Conservation (phyloP, 2,797 vertebrate genomes). For the Phalloptychus januarius region DNA sequence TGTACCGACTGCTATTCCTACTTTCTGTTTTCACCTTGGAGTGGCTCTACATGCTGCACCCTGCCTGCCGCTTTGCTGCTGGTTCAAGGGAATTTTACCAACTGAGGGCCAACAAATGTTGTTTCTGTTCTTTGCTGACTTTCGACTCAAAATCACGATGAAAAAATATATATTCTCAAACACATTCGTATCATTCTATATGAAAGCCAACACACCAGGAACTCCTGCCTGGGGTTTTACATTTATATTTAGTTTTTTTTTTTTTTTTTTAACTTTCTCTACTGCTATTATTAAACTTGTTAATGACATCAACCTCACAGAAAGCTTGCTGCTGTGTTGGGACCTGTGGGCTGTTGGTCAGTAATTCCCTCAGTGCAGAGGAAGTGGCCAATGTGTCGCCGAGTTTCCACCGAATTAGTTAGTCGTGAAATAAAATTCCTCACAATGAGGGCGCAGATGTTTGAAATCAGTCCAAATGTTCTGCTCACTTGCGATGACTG, state of each 20-base stretch:
- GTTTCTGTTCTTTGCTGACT: background rate
- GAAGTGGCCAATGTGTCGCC: background rate
- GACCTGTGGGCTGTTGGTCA: background rate
- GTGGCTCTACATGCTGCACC: background rate
- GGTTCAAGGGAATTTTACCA: background rate
- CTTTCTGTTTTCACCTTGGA: background rate
- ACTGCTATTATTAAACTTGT: background rate
- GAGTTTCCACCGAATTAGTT: background rate
- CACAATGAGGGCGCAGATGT: background rate
- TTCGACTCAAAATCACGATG: background rate
- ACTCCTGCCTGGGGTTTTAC: background rate
- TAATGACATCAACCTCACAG: background rate
- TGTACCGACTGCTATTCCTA: background rate
- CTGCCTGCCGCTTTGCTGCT: background rate
- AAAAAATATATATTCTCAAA: background rate
- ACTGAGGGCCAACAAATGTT: background rate
- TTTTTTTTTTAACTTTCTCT: background rate
- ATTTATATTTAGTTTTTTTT: background rate
- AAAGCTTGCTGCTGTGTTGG: background rate
- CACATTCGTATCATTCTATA: background rate
- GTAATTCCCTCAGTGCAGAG: background rate
- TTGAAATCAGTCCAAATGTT: background rate
- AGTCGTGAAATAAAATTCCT: background rate
- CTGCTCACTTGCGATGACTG: background rate
- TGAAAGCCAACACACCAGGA: background rate